phyloP scores from a whole-genome alignment of 2,113 vertebrate species.

The Lamprologus callipterus region DNA sequence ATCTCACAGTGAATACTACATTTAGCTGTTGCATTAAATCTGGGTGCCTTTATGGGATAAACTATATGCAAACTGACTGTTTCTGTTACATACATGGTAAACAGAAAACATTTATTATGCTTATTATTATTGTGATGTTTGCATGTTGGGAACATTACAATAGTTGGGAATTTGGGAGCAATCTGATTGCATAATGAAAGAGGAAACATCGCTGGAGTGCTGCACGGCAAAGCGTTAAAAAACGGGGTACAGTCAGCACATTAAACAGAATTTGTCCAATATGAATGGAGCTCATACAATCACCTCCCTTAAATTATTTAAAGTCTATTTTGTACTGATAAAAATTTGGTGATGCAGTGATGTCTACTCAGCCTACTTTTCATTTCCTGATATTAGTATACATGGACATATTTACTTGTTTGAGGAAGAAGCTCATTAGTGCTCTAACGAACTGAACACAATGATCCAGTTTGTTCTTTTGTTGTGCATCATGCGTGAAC shows the following conservation, averaged over 20 bases:
- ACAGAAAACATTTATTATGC: background rate
- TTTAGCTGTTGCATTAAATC: background rate
- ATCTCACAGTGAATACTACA: background rate
- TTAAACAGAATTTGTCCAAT: background rate
- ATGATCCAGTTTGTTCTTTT: constrained; percentile 37
- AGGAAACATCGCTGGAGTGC: background rate
- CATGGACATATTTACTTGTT: background rate
- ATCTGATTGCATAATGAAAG: background rate
- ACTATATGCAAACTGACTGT: background rate
- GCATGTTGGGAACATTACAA: background rate
- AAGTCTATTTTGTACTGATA: background rate
- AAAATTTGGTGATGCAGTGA: background rate
- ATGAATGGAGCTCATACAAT: background rate
- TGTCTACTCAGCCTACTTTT: background rate
- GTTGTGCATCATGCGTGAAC: constrained; percentile 23
- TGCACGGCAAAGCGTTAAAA: background rate
- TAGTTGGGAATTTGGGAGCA: background rate
- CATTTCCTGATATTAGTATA: background rate
- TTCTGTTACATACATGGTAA: background rate
- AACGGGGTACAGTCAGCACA: background rate
- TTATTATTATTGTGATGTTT: background rate
- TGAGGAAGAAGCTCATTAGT: background rate
- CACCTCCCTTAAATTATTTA: background rate
- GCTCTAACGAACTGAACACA: constrained; percentile 10
- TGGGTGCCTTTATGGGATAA: background rate